A percentile compares a stretch with the other conserved stretches of the same genome.
phyloP scores from a whole-genome alignment of 1,140 invertebrate species.

The Procambarus virginalis region DNA sequence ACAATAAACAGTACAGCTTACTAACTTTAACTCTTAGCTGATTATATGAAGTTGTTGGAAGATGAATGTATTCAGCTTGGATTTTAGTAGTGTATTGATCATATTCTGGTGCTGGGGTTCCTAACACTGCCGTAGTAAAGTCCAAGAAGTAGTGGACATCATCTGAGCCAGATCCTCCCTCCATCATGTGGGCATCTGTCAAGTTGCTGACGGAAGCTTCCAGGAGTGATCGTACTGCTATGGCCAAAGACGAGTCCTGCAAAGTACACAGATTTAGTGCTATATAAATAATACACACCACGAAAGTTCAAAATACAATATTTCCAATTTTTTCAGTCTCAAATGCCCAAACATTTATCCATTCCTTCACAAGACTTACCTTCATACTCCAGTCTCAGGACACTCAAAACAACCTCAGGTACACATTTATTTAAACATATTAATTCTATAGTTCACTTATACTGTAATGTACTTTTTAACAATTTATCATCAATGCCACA shows the following conservation, averaged over 20 bases:
- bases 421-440: no score
- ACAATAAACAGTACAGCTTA: background rate
- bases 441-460: no score
- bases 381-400: no score
- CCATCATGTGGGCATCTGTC: slow-evolving; percentile 54
- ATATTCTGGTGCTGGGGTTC: slow-evolving; percentile 32
- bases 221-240: slow-evolving; percentile 36
- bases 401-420: no score
- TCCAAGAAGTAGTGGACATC: slow-evolving; percentile 58
- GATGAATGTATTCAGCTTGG: slow-evolving; percentile 58
- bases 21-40: slow-evolving; percentile 49
- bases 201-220: slow-evolving; percentile 53
- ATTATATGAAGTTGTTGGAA: slow-evolving; percentile 50
- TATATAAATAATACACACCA: background rate
- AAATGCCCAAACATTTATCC: no score
- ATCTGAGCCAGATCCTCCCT: slow-evolving; percentile 32
- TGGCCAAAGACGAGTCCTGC: slow-evolving; percentile 40
- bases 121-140: slow-evolving; percentile 50
- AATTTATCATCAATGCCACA: no score
- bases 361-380: no score
- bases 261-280: background rate
- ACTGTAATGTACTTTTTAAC: no score
- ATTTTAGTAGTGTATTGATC: slow-evolving; percentile 59
- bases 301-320: no score
- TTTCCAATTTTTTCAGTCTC: no score